These are phyloP conservation scores for Drosophila triauraria DNA, from an alignment of 1,140 invertebrate species.

Conservation along the genomic window DNA sequence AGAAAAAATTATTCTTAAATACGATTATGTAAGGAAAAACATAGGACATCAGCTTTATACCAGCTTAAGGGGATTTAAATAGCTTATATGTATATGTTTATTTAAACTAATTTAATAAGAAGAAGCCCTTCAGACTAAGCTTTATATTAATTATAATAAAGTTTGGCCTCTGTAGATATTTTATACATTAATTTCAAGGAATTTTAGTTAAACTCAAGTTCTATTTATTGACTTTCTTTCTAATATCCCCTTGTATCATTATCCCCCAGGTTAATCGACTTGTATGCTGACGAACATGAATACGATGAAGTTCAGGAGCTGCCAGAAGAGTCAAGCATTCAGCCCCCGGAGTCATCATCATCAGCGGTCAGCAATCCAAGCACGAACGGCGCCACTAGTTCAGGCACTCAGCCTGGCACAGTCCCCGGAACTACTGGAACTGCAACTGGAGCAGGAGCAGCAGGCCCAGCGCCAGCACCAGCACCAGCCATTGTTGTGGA, in stretches of 20 bases:
- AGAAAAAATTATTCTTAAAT: not conserved
- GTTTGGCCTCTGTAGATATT: not conserved
- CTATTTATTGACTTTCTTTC: not conserved
- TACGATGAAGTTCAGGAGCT: constrained; percentile 83
- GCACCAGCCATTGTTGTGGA: constrained; percentile 45
- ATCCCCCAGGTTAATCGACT: constrained; percentile 75
- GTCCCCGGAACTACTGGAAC: constrained; percentile 31
- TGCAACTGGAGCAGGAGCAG: constrained; percentile 26
- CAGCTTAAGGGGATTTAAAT: not conserved
- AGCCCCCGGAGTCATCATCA: constrained; percentile 59
- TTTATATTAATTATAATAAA: not conserved
- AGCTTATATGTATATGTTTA: not conserved
- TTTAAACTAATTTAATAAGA: not conserved
- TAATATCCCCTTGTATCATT: not conserved
- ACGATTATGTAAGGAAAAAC: not conserved
- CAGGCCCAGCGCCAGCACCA: constrained; percentile 10
- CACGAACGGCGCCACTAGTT: constrained; percentile 44
- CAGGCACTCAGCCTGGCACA: constrained; percentile 16
- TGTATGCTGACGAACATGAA: constrained; percentile 82
- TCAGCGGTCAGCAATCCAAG: constrained; percentile 47
- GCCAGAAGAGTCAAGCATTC: constrained; percentile 77
- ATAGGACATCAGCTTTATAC: not conserved
- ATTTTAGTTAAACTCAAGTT: not conserved
- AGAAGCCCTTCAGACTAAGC: not conserved
- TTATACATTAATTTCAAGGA: not conserved